Evolutionary conservation across 2,888 invertebrate genomes (phyloP).

Genomic region (Harpalus rubripes): DNA sequence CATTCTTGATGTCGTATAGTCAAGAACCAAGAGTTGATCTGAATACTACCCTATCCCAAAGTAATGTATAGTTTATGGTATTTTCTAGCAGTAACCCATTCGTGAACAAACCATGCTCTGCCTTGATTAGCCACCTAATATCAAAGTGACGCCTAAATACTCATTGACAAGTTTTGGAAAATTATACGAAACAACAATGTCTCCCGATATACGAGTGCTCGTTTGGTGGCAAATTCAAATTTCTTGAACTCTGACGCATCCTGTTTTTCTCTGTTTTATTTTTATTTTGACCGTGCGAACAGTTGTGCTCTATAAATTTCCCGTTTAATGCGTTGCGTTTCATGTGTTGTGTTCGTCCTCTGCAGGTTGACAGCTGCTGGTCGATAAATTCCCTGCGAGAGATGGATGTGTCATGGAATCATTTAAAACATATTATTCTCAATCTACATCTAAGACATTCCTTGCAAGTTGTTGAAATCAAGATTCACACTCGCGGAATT

Average conservation of each 20-base stretch:
- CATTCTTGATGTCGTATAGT: too few species aligned
- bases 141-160: too few species aligned
- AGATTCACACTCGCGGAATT: conserved; percentile 48
- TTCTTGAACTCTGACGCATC: background rate
- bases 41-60: too few species aligned
- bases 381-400: conserved; percentile 55
- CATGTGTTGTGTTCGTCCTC: conserved; percentile 53
- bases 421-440: conserved; percentile 64
- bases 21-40: too few species aligned
- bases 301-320: conserved; percentile 66
- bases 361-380: conserved; percentile 59
- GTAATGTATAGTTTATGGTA: too few species aligned
- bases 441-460: conserved; percentile 60
- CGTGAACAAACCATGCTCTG: too few species aligned
- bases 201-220: background rate
- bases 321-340: conserved; percentile 59
- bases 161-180: too few species aligned
- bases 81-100: too few species aligned
- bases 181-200: too few species aligned
- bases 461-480: conserved; percentile 51
- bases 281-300: conserved; percentile 59
- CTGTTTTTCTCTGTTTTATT: conserved; percentile 48
- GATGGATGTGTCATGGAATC: conserved; percentile 57
- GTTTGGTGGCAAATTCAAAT: background rate
- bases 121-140: too few species aligned